Percentiles rank a stretch among this genome's conserved stretches.
These are phyloP conservation scores for Danio kyathit DNA, from an alignment of 2,797 vertebrate species.

Conservation along the genomic window DNA sequence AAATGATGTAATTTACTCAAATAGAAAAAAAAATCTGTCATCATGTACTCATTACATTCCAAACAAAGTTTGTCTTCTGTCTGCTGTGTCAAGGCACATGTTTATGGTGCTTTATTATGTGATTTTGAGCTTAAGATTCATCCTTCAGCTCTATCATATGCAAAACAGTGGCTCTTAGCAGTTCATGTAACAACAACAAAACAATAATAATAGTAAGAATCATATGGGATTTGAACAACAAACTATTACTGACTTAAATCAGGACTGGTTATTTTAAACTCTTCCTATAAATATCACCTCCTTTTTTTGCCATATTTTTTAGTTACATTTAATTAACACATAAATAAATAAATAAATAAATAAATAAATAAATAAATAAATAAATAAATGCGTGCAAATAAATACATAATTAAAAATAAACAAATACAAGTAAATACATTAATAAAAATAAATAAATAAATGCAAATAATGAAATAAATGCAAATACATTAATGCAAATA, in stretches of 20 bases:
- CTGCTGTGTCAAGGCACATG: not conserved
- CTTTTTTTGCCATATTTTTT: not conserved
- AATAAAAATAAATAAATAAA: too few species aligned
- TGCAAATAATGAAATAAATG: too few species aligned
- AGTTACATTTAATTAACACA: not conserved
- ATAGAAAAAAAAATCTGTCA: too few species aligned
- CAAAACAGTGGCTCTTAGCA: not conserved
- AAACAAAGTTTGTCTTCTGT: slow-evolving; percentile 1
- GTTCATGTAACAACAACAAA: not conserved
- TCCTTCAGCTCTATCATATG: not conserved
- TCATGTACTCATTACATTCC: not conserved
- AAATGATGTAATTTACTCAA: not conserved
- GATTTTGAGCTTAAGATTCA: not conserved
- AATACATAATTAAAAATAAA: too few species aligned
- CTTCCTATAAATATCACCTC: not conserved
- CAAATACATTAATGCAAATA: too few species aligned
- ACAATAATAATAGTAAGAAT: too few species aligned
- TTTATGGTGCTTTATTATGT: not conserved
- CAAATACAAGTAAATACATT: too few species aligned
- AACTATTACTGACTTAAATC: not conserved
- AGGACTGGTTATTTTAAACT: not conserved
- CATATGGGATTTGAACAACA: not conserved
- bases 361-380: too few species aligned
- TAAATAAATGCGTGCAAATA: too few species aligned
- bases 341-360: not conserved